phyloP scores from a whole-genome alignment of 2,888 invertebrate species.

The Germaria angustata region DNA sequence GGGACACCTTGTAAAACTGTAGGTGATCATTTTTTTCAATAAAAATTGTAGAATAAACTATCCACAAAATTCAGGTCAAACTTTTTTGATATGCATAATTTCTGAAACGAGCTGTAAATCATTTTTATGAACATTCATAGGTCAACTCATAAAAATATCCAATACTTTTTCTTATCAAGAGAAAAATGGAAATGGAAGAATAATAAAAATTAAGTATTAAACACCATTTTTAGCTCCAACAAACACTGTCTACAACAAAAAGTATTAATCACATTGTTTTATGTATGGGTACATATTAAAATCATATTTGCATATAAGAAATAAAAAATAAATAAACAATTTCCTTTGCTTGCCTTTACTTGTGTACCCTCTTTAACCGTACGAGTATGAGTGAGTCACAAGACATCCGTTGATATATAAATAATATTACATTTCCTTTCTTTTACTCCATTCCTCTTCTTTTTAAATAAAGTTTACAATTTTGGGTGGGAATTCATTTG shows the following conservation, averaged over 20 bases:
- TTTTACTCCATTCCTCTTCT: neutral
- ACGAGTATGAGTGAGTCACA: constrained; percentile 37
- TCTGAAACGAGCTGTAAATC: no score
- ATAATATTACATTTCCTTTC: neutral
- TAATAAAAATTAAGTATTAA: neutral
- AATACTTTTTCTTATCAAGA: no score
- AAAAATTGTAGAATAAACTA: no score
- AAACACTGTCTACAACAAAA: neutral
- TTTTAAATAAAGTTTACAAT: neutral
- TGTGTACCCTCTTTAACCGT: constrained; percentile 8
- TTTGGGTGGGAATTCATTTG: constrained; percentile 9
- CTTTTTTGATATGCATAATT: no score
- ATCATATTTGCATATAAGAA: neutral
- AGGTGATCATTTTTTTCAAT: no score
- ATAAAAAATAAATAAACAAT: neutral
- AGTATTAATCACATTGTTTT: constrained; percentile 9
- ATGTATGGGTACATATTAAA: neutral
- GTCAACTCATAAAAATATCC: no score
- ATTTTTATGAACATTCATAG: no score
- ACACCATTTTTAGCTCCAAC: neutral
- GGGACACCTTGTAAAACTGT: no score
- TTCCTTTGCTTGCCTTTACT: constrained; percentile 8
- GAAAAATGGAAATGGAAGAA: no score
- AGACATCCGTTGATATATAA: constrained; percentile 30
- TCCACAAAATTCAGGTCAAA: no score